A percentile compares a stretch with the other conserved stretches of the same genome.
These are phyloP conservation scores for Lordiphosa clarofinis DNA, from an alignment of 1,140 invertebrate species.

Conservation along the genomic window DNA sequence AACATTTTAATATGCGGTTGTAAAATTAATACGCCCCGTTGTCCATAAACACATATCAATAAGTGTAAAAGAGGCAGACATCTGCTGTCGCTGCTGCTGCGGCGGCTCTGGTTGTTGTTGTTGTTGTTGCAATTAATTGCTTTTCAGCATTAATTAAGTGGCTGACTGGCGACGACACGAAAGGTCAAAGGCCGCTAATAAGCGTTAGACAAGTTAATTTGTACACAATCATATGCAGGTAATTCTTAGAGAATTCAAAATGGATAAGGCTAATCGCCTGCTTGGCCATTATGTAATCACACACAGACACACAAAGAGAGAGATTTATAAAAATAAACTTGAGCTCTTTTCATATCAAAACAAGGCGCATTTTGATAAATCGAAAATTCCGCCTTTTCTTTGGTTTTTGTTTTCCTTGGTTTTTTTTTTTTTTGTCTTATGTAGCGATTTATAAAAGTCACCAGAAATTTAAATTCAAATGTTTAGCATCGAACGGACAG, in stretches of 20 bases:
- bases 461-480: conserved; percentile 58
- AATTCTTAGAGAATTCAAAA: conserved; percentile 30
- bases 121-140: conserved; percentile 61
- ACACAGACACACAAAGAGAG: conserved; percentile 12
- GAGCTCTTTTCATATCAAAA: conserved; percentile 29
- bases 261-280: conserved; percentile 49
- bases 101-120: conserved; percentile 7
- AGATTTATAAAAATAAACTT: conserved; percentile 44
- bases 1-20: conserved; percentile 75
- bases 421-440: conserved; percentile 22
- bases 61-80: conserved; percentile 47
- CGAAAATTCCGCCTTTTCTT: conserved; percentile 23
- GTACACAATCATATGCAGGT: conserved; percentile 13
- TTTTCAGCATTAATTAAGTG: conserved; percentile 69
- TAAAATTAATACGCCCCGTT: conserved; percentile 76
- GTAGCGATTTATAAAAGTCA: conserved; percentile 78
- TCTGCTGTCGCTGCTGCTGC: conserved; percentile 12
- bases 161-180: conserved; percentile 43
- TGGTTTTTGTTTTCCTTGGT: background rate
- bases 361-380: conserved; percentile 46
- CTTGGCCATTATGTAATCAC: conserved; percentile 30
- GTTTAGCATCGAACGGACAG: conserved; percentile 56
- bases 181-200: conserved; percentile 73
- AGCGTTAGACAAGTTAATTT: conserved; percentile 75
- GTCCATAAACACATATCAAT: conserved; percentile 75